Evolutionary conservation across 2,888 invertebrate species (phyloP).

Genomic region (Leucophenga maculata): DNA sequence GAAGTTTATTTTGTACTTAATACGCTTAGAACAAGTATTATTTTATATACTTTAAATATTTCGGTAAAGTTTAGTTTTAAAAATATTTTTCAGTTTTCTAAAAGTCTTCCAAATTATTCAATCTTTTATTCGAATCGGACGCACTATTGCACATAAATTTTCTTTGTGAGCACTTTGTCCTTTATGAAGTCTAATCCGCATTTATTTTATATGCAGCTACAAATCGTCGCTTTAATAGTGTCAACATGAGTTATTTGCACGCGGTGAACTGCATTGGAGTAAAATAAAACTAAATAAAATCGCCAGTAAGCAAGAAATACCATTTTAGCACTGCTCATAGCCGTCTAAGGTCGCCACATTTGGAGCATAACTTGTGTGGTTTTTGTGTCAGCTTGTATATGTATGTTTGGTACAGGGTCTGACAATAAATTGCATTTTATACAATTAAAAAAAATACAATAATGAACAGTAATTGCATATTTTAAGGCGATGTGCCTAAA

Average conservation of each 20-base stretch:
- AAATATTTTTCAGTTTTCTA: too few relatives aligned
- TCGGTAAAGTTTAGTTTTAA: too few relatives aligned
- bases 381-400: not conserved
- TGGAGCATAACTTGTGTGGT: not conserved
- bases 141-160: constrained; percentile 60
- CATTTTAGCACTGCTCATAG: constrained; percentile 29
- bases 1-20: not conserved
- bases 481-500: too few relatives aligned
- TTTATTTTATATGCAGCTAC: constrained; percentile 72
- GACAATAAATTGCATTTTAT: too few relatives aligned
- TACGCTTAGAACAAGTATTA: too few relatives aligned
- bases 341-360: not conserved
- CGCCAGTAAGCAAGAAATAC: constrained; percentile 26
- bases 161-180: constrained; percentile 71
- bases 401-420: not conserved
- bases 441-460: too few relatives aligned
- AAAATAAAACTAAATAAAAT: too few relatives aligned
- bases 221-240: constrained; percentile 73
- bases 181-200: constrained; percentile 73
- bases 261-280: constrained; percentile 32
- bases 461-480: too few relatives aligned
- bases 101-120: not conserved
- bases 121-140: not conserved
- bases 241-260: constrained; percentile 71
- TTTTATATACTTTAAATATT: too few relatives aligned